Evolutionary conservation across 2,797 vertebrate species (phyloP), one percentile per base, ranked within the genome.

Genomic region (Knipowitschia caucasica): DNA sequence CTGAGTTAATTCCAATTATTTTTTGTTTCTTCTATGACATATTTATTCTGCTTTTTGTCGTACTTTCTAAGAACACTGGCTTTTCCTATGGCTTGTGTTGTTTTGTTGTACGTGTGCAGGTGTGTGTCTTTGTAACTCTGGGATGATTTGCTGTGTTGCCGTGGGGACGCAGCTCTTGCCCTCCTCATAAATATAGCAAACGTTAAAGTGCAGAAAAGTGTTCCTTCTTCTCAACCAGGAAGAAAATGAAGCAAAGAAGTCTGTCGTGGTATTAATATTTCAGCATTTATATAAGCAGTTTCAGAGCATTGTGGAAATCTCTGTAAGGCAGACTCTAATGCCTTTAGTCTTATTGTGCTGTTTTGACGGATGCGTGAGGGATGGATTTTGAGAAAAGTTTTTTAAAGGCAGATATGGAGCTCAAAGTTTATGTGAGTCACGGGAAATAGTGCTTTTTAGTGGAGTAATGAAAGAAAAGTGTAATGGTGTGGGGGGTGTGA

Each of bases 191-290:
- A 92, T 90, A 90, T 89, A 80, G 77, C 76, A 90, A 85, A 84
- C 57, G 75, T 53, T 86, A 86, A 89, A 92, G 90, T 91, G 91
- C 88, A 89, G 76, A 91, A 87, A 85, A 90, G 86, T 90, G 89
- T 91, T 89, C 54, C 53, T 46, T 49, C 31, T 75, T 80, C 75
- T 31, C 72, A 83, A 89, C 78, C 65, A 73, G 66, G 56, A 43
- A 54, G 52, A 53, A 66, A 62, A 70, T 8, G 21, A 68, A 77
- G 60, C 53, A 65, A 53, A 73, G 62, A 83, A 71, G 68, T 73
- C 79, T 83, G 82, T 77, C 80, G 68, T 67, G 50, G 69, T 64
- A 89, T 91, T 65, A 90, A 91, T 90, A 87, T 91, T 91, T 90
- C 65, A 92, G 69, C 56, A 23, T 87, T 80, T 78, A 83, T 84